These are phyloP conservation scores for Acromyrmex echinatior DNA, from an alignment of 1,140 invertebrate species.

Conservation along the genomic window DNA sequence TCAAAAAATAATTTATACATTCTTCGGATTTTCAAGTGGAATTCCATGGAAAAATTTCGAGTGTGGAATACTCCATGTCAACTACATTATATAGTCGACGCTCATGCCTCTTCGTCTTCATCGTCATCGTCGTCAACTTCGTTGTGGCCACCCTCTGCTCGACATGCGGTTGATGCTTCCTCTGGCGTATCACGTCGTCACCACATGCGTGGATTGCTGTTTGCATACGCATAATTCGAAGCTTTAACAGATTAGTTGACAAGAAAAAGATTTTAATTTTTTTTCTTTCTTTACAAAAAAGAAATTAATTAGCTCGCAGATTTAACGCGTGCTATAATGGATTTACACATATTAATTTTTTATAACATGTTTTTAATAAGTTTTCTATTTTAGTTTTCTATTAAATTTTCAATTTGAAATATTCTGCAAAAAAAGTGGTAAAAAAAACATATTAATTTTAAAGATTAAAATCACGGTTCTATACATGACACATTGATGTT, in stretches of 20 bases:
- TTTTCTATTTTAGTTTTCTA: neutral
- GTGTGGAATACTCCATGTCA: too few relatives aligned
- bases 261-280: neutral
- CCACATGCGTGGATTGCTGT: constrained; percentile 40
- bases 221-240: constrained; percentile 30
- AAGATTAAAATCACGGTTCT: neutral
- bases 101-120: neutral
- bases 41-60: too few relatives aligned
- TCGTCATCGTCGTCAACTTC: constrained; percentile 18
- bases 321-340: neutral
- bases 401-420: neutral
- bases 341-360: neutral
- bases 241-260: neutral
- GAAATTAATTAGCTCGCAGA: neutral
- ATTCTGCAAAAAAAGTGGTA: neutral
- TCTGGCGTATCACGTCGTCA: constrained; percentile 28
- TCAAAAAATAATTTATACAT: too few relatives aligned
- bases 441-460: neutral
- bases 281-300: neutral
- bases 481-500: neutral
- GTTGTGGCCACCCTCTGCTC: constrained; percentile 63
- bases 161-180: constrained; percentile 52
- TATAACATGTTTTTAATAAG: neutral
- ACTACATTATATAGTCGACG: too few relatives aligned
- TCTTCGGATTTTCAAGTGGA: too few relatives aligned